Conservation (phyloP, 53 echinoderm and acorn worm genomes). For the Paracentrotus lividus region DNA sequence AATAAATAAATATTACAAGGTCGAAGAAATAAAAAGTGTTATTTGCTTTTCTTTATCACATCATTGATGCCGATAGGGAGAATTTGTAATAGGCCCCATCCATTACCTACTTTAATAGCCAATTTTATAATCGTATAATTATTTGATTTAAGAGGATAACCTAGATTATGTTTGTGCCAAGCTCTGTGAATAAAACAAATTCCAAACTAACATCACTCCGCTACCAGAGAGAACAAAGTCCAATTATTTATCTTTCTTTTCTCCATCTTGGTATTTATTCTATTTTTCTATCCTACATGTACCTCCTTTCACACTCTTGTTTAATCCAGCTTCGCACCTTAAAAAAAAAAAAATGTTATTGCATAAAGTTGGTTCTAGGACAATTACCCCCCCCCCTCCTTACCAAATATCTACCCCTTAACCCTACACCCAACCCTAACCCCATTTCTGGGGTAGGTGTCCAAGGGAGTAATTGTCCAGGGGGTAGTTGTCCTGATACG, state of each 20-base stretch:
- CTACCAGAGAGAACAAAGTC: background rate
- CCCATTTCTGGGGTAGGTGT: no score
- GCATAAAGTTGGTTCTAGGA: no score
- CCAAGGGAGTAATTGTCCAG: no score
- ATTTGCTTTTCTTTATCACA: background rate
- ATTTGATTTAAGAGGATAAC: conserved; percentile 4
- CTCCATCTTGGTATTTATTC: background rate
- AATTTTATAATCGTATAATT: background rate
- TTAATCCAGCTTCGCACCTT: background rate
- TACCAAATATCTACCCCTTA: no score
- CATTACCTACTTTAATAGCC: background rate
- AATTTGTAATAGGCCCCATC: background rate
- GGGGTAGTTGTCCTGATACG: no score
- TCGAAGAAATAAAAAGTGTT: background rate
- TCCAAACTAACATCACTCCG: conserved; percentile 3
- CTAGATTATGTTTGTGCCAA: background rate
- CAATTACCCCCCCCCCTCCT: no score
- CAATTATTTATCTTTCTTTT: background rate
- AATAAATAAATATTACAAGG: no score
- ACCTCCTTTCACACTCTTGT: background rate
- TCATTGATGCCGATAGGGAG: background rate
- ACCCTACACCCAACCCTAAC: no score
- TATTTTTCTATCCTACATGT: background rate
- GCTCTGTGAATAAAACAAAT: conserved; percentile 4
- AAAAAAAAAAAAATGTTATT: no score